These are phyloP conservation scores for Apamea epomidion DNA, from an alignment of 2,888 invertebrate species.

Conservation along the genomic window DNA sequence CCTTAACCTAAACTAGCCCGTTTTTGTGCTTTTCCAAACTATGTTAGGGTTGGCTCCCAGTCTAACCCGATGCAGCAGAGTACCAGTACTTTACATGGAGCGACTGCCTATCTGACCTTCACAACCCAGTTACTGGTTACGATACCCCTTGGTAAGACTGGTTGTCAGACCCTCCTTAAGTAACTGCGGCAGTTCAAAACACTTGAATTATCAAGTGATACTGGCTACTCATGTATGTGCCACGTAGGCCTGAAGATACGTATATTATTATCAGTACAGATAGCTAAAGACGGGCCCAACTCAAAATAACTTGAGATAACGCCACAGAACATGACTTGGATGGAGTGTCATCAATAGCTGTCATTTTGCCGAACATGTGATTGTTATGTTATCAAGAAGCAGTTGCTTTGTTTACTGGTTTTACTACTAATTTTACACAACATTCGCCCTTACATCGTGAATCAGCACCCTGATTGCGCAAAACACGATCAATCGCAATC, in stretches of 20 bases:
- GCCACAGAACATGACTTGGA: not conserved
- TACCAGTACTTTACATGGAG: not conserved
- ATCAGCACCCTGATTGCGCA: no score
- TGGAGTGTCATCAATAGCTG: conserved; percentile 14
- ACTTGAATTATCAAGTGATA: conserved; percentile 15
- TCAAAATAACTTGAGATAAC: conserved; percentile 23
- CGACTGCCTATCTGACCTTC: not conserved
- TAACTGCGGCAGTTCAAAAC: conserved; percentile 10
- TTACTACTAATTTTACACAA: conserved; percentile 3
- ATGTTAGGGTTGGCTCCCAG: no score
- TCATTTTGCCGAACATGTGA: conserved; percentile 23
- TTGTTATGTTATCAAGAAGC: conserved; percentile 1
- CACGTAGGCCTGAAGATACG: not conserved
- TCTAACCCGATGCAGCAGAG: no score
- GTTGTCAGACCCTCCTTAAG: not conserved
- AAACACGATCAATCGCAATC: not conserved
- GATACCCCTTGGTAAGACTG: not conserved
- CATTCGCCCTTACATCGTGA: not conserved
- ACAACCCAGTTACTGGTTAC: not conserved
- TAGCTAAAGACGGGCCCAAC: not conserved
- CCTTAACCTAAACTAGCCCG: no score
- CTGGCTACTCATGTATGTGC: not conserved
- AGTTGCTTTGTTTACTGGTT: not conserved
- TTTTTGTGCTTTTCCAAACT: no score
- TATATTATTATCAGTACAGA: conserved; percentile 20